These are phyloP conservation scores for Corythucha ciliata DNA, from an alignment of 2,888 invertebrate species.

Conservation along the genomic window DNA sequence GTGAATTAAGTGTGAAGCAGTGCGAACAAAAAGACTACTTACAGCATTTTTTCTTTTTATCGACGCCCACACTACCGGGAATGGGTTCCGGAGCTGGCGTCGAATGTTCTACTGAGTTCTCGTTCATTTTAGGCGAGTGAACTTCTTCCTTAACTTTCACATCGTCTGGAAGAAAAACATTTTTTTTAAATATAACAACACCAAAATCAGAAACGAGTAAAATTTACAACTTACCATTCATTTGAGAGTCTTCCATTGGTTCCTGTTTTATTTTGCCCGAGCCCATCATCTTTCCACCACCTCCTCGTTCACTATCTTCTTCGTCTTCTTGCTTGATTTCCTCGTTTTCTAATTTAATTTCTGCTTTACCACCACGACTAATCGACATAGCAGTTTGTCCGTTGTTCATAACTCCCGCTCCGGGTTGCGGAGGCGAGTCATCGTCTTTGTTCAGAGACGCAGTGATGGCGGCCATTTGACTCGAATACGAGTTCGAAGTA, in stretches of 20 bases:
- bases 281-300: slow-evolving; percentile 53
- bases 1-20: not conserved
- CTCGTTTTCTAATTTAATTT: slow-evolving; percentile 49
- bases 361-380: slow-evolving; percentile 54
- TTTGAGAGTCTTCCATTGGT: slow-evolving; percentile 46
- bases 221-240: slow-evolving; percentile 36
- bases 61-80: slow-evolving; percentile 30
- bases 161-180: slow-evolving; percentile 42
- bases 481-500: slow-evolving; percentile 46
- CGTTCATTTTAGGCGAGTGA: slow-evolving; percentile 43
- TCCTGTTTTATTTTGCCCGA: slow-evolving; percentile 53
- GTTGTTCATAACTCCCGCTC: too few relatives aligned
- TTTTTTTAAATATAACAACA: not conserved
- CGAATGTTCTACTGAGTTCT: slow-evolving; percentile 49
- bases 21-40: slow-evolving; percentile 39
- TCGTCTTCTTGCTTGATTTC: slow-evolving; percentile 42
- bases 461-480: slow-evolving; percentile 63
- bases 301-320: slow-evolving; percentile 51
- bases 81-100: slow-evolving; percentile 36
- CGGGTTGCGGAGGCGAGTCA: slow-evolving; percentile 52
- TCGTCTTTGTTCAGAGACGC: slow-evolving; percentile 57
- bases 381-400: slow-evolving; percentile 54
- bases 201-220: not conserved
- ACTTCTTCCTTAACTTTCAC: slow-evolving; percentile 50
- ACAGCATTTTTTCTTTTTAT: slow-evolving; percentile 56